Conservation (phyloP, 2,797 vertebrate species). For the Erethizon dorsatum region DNA sequence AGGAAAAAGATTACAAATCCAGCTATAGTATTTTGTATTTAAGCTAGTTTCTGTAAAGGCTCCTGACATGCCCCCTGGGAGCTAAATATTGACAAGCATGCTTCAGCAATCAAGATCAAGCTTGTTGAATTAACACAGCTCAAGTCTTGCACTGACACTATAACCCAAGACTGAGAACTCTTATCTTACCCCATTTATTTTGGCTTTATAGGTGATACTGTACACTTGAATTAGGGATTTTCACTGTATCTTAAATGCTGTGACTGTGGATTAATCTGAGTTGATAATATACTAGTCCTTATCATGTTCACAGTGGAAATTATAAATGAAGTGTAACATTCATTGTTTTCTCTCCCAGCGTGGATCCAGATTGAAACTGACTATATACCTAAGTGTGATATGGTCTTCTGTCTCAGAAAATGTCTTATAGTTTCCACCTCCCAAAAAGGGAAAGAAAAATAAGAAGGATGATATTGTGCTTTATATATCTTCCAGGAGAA, state of each 20-base stretch:
- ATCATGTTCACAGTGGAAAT: slow-evolving; percentile 77
- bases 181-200: slow-evolving; percentile 88
- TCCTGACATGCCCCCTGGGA: slow-evolving; percentile 86
- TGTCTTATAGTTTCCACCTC: slow-evolving; percentile 75
- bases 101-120: slow-evolving; percentile 90
- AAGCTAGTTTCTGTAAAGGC: slow-evolving; percentile 88
- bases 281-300: slow-evolving; percentile 78
- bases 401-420: slow-evolving; percentile 74
- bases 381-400: slow-evolving; percentile 67
- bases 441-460: slow-evolving; percentile 54
- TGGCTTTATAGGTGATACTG: slow-evolving; percentile 85
- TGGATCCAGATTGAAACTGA: slow-evolving; percentile 62
- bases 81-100: slow-evolving; percentile 91
- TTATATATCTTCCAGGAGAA: slow-evolving; percentile 35
- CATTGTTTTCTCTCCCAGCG: slow-evolving; percentile 79
- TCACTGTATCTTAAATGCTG: slow-evolving; percentile 82
- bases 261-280: slow-evolving; percentile 84
- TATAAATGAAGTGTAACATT: slow-evolving; percentile 74
- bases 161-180: slow-evolving; percentile 88
- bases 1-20: slow-evolving; percentile 90
- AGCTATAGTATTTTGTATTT: slow-evolving; percentile 88
- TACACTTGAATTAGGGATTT: slow-evolving; percentile 87
- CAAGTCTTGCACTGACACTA: slow-evolving; percentile 87
- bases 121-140: slow-evolving; percentile 89
- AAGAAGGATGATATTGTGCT: slow-evolving; percentile 63